A percentile compares a stretch with the other conserved stretches of the same genome.
These are phyloP conservation scores for Alviniconcha strummeri DNA, from an alignment of 2,888 invertebrate genomes.

Conservation along the genomic window DNA sequence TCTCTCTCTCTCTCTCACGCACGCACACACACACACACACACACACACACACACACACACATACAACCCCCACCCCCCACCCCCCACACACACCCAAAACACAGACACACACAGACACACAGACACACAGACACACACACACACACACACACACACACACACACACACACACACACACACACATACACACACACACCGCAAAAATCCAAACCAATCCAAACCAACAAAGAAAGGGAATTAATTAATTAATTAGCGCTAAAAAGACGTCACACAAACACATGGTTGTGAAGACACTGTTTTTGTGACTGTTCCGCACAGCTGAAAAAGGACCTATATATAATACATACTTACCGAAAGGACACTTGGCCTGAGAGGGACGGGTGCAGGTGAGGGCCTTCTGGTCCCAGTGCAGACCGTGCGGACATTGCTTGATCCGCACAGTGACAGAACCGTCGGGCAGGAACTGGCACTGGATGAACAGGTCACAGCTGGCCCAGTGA, in stretches of 20 bases:
- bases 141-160: not conserved
- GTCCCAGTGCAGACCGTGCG: slow-evolving; percentile 47
- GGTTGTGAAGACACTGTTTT: no score
- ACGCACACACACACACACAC: no score
- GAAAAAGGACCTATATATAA: no score
- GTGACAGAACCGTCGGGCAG: slow-evolving; percentile 28
- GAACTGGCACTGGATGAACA: slow-evolving; percentile 46
- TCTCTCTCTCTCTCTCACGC: no score
- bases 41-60: not conserved
- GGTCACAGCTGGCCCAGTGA: slow-evolving; percentile 42
- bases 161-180: no score
- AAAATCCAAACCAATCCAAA: no score
- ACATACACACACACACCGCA: no score
- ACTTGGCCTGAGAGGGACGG: slow-evolving; percentile 34
- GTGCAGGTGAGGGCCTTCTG: slow-evolving; percentile 42
- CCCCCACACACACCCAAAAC: no score
- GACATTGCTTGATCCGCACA: slow-evolving; percentile 40
- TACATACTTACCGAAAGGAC: slow-evolving; percentile 36
- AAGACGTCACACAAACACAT: not conserved
- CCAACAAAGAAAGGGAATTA: no score
- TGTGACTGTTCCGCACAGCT: not conserved
- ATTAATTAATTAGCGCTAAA: not conserved
- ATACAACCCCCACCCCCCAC: no score
- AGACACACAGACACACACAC: not conserved
- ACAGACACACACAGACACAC: not conserved